Evolutionary conservation across 2,113 vertebrate genomes (phyloP).

Genomic region (Calyptomena viridis): DNA sequence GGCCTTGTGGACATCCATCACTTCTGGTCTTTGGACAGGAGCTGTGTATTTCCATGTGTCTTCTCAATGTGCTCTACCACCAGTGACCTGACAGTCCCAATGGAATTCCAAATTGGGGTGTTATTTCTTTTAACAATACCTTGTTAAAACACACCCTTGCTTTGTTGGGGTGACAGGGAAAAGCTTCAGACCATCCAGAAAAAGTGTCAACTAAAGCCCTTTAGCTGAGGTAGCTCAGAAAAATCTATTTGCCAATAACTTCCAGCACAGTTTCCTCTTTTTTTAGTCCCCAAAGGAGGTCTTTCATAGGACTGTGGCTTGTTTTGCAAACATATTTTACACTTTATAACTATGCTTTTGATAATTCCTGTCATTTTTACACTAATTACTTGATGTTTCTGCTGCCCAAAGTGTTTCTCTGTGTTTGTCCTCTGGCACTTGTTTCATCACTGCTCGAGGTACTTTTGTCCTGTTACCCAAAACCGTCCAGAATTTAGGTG

Average conservation of each 20-base stretch:
- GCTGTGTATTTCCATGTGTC: accelerated
- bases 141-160: background rate
- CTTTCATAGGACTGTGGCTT: background rate
- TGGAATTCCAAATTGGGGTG: background rate
- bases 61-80: background rate
- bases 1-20: background rate
- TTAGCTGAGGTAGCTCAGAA: background rate
- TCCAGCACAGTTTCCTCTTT: background rate
- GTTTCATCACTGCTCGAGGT: background rate
- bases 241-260: background rate
- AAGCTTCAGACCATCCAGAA: background rate
- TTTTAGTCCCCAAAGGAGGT: background rate
- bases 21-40: background rate
- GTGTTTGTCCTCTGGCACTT: background rate
- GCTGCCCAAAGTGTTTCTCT: background rate
- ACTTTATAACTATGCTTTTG: too few relatives aligned
- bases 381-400: background rate
- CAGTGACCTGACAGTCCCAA: background rate
- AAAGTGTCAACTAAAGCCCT: background rate
- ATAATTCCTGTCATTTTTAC: background rate
- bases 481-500: background rate
- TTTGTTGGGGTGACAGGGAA: background rate
- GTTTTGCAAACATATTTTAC: background rate
- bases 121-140: background rate
- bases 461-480: background rate